phyloP scores from a whole-genome alignment of 2,113 vertebrate species.

The Carassius auratus region DNA sequence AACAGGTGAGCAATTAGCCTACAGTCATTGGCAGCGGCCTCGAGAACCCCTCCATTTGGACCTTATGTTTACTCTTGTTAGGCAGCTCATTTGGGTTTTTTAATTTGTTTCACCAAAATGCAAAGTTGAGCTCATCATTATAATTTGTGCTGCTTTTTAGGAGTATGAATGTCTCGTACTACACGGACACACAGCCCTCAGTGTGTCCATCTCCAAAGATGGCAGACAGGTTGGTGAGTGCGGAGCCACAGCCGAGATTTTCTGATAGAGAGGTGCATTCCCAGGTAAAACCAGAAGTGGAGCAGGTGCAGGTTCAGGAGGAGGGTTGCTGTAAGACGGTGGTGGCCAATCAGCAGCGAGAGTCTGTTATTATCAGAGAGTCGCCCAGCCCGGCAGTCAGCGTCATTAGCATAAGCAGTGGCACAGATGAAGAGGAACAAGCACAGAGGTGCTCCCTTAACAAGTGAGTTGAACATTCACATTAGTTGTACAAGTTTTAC shows the following conservation, averaged over 20 bases:
- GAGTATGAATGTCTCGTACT: slow-evolving; percentile 82
- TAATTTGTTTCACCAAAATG: not conserved
- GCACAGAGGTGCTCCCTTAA: slow-evolving; percentile 77
- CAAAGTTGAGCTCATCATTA: not conserved
- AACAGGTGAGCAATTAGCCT: slow-evolving; percentile 82
- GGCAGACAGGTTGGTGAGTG: slow-evolving; percentile 74
- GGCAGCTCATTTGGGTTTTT: not conserved
- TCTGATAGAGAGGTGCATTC: slow-evolving; percentile 58
- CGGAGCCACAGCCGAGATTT: slow-evolving; percentile 53
- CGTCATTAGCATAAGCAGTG: slow-evolving; percentile 94
- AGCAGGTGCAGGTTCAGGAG: slow-evolving; percentile 73
- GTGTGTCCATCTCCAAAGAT: slow-evolving; percentile 87
- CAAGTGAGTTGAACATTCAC: slow-evolving; percentile 77
- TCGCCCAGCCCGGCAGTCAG: slow-evolving; percentile 90
- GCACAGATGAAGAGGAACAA: slow-evolving; percentile 83
- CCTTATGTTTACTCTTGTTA: not conserved
- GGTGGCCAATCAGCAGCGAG: slow-evolving; percentile 70
- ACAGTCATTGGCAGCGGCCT: no score
- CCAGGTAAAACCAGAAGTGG: slow-evolving; percentile 69
- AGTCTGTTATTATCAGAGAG: slow-evolving; percentile 82
- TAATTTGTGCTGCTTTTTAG: slow-evolving; percentile 66
- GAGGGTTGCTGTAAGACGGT: slow-evolving; percentile 73
- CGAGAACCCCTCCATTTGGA: not conserved
- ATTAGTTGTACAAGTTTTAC: no score
- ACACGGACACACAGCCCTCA: slow-evolving; percentile 81